phyloP scores from a whole-genome alignment of 2,113 vertebrate species.

The Colaptes auratus region DNA sequence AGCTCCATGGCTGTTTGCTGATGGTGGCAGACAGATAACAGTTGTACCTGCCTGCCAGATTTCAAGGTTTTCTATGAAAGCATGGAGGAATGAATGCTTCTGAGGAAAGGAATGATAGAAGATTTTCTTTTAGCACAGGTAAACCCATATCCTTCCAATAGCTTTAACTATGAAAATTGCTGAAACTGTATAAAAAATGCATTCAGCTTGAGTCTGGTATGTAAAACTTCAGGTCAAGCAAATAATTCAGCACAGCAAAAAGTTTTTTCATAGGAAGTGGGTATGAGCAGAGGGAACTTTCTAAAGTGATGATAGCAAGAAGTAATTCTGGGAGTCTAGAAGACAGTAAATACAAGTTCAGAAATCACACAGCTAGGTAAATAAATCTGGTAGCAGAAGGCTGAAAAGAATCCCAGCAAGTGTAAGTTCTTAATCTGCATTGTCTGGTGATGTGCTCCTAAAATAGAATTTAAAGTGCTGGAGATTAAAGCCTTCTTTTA shows the following conservation, averaged over 20 bases:
- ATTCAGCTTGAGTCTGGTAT: not conserved
- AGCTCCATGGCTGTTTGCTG: not conserved
- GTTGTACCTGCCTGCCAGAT: not conserved
- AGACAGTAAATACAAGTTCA: not conserved
- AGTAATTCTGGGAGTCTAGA: not conserved
- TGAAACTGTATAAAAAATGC: not conserved
- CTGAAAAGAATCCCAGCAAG: not conserved
- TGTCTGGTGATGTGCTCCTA: not conserved
- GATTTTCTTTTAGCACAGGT: not conserved
- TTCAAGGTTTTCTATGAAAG: not conserved
- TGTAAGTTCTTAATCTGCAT: not conserved
- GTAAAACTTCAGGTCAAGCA: not conserved
- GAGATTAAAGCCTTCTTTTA: not conserved
- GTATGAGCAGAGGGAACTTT: not conserved
- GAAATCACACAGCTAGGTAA: not conserved
- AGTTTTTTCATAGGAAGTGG: not conserved
- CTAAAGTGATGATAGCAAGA: not conserved
- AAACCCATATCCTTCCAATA: not conserved
- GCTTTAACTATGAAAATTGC: not conserved
- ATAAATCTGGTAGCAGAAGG: not conserved
- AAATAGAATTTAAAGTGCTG: not conserved
- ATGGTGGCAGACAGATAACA: not conserved
- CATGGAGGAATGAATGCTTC: not conserved
- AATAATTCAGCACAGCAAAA: not conserved
- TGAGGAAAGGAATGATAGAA: not conserved